A percentile compares a stretch with the other conserved stretches of the same genome.
These are phyloP conservation scores for Phoenicopterus ruber DNA, from an alignment of 2,113 vertebrate species.

Conservation along the genomic window DNA sequence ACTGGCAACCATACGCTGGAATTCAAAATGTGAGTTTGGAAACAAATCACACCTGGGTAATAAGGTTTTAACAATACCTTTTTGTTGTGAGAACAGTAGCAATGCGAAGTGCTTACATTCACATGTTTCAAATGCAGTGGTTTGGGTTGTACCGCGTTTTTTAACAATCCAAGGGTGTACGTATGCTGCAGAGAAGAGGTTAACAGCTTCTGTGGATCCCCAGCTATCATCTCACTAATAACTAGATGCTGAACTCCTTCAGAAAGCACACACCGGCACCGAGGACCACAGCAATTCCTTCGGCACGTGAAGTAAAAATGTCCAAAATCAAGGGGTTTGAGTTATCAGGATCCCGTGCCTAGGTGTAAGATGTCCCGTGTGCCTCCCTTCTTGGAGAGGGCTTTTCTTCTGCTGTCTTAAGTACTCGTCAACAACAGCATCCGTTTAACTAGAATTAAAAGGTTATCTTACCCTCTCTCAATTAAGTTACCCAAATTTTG, in stretches of 20 bases:
- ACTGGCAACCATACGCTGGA: background rate
- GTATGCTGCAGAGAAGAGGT: rapidly evolving
- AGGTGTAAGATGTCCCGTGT: background rate
- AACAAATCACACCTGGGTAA: background rate
- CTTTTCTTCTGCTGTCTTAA: background rate
- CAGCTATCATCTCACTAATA: background rate
- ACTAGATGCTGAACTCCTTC: background rate
- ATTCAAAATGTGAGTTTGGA: background rate
- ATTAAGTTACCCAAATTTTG: background rate
- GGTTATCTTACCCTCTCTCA: background rate
- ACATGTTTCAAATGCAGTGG: background rate
- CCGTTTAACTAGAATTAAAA: background rate
- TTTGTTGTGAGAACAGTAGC: background rate
- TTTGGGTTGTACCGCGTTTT: background rate
- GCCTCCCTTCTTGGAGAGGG: background rate
- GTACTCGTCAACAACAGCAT: background rate
- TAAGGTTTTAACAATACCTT: background rate
- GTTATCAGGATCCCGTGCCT: background rate
- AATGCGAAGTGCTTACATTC: background rate
- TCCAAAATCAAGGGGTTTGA: background rate
- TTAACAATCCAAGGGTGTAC: background rate
- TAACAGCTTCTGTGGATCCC: too few relatives aligned
- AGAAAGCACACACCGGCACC: background rate
- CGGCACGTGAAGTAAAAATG: background rate
- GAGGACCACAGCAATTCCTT: background rate